Conservation (phyloP, 2,113 vertebrate species). For the Gambusia affinis region DNA sequence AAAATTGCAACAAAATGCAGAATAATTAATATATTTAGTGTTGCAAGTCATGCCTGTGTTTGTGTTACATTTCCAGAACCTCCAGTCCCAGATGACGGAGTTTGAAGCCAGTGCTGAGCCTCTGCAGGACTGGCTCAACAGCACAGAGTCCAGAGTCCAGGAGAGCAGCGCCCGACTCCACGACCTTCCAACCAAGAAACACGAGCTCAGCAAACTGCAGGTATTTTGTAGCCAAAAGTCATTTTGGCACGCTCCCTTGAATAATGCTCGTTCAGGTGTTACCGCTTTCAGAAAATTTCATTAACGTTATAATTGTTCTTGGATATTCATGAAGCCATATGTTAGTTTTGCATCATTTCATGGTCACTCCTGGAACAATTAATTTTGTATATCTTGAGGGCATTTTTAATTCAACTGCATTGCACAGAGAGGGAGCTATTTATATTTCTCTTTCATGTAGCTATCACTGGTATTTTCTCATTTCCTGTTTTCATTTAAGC, state of each 20-base stretch:
- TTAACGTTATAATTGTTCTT: constrained; percentile 7
- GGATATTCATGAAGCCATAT: constrained; percentile 12
- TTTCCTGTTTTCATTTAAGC: constrained; percentile 34
- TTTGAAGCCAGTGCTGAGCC: constrained; percentile 92
- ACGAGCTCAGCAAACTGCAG: constrained; percentile 94
- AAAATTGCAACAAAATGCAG: not conserved
- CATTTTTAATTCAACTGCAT: constrained; percentile 29
- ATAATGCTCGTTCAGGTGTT: not conserved
- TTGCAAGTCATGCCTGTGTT: not conserved
- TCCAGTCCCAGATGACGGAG: constrained; percentile 94
- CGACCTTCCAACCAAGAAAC: constrained; percentile 90
- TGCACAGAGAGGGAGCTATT: constrained; percentile 12
- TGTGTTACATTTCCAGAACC: constrained; percentile 76
- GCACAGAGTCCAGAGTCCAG: constrained; percentile 86
- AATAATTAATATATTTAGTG: not conserved
- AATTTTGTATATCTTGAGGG: constrained; percentile 7
- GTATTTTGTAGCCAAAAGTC: constrained; percentile 65
- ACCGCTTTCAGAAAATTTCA: not conserved
- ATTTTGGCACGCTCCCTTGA: not conserved
- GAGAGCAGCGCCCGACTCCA: constrained; percentile 89
- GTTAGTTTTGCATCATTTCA: constrained; percentile 21
- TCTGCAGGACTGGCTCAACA: constrained; percentile 90
- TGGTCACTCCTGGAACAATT: constrained; percentile 12
- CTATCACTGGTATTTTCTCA: constrained; percentile 32
- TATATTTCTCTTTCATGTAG: constrained; percentile 22